A percentile compares a stretch with the other conserved stretches of the same genome.
phyloP scores from a whole-genome alignment of 2,888 invertebrate species.

The Germaria angustata region DNA sequence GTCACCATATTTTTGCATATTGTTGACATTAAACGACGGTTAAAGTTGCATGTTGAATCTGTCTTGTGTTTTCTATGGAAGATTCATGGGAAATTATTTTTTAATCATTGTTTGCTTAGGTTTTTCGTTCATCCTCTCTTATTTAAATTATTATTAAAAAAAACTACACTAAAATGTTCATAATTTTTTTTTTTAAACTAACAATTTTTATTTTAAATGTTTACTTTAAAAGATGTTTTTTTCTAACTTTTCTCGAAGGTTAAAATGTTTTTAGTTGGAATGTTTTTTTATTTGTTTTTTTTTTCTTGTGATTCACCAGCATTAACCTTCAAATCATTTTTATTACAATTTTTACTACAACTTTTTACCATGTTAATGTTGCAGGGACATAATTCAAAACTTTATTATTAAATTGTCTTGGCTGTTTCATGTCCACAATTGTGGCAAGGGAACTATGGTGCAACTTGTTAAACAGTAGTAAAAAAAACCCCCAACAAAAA shows the following conservation, averaged over 20 bases:
- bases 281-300: background rate
- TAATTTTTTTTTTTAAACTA: background rate
- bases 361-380: constrained; percentile 43
- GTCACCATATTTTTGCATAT: constrained; percentile 64
- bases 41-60: constrained; percentile 49
- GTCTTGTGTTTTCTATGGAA: constrained; percentile 8
- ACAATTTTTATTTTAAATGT: background rate
- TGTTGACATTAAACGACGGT: constrained; percentile 58
- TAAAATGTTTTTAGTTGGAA: background rate
- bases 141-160: constrained; percentile 42
- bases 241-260: background rate
- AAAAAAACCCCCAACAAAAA: constrained; percentile 14
- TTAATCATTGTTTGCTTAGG: constrained; percentile 7
- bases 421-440: background rate
- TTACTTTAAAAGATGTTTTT: background rate
- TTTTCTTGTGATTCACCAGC: constrained; percentile 23
- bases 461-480: constrained; percentile 33
- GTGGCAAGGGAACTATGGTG: background rate
- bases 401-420: constrained; percentile 55
- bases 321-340: constrained; percentile 63
- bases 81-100: constrained; percentile 61
- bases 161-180: background rate
- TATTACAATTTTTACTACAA: constrained; percentile 56
- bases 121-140: background rate
- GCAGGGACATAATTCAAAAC: constrained; percentile 45